phyloP scores from a whole-genome alignment of 2,797 vertebrate species.

The Gallirallus australis region DNA sequence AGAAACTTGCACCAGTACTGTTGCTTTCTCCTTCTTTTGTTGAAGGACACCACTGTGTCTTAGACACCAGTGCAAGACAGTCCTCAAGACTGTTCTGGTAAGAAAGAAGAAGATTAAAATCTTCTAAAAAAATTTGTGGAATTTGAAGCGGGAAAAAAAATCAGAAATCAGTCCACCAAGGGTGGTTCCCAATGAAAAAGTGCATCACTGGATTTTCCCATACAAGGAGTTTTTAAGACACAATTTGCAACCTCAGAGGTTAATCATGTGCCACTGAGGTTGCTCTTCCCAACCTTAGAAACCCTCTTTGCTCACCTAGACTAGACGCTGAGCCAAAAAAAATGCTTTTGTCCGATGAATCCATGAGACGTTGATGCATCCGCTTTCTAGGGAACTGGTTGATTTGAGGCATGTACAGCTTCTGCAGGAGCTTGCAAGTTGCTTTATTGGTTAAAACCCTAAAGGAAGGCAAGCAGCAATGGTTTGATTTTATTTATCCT shows the following conservation, averaged over 20 bases:
- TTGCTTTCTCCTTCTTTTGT: neutral
- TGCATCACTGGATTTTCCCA: neutral
- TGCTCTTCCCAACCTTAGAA: neutral
- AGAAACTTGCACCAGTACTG: neutral
- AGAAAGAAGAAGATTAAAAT: neutral
- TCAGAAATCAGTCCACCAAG: neutral
- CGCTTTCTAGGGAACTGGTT: neutral
- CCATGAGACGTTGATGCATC: neutral
- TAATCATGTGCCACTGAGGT: neutral
- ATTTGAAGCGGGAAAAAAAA: neutral
- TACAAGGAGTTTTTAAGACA: neutral
- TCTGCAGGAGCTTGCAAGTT: neutral
- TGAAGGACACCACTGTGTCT: neutral
- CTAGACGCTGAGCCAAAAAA: neutral
- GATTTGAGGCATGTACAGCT: neutral
- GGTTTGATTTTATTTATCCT: neutral
- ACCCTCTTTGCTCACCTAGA: neutral
- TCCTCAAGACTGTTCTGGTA: neutral
- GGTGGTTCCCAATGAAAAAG: neutral
- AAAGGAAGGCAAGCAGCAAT: neutral
- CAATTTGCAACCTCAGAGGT: neutral
- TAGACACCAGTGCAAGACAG: fast-evolving
- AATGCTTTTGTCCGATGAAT: neutral
- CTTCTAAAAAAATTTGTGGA: neutral
- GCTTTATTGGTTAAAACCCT: neutral